A percentile compares a stretch with the other conserved stretches of the same genome.
phyloP scores from a whole-genome alignment of 2,888 invertebrate genomes.

The Drosophila histrio region DNA sequence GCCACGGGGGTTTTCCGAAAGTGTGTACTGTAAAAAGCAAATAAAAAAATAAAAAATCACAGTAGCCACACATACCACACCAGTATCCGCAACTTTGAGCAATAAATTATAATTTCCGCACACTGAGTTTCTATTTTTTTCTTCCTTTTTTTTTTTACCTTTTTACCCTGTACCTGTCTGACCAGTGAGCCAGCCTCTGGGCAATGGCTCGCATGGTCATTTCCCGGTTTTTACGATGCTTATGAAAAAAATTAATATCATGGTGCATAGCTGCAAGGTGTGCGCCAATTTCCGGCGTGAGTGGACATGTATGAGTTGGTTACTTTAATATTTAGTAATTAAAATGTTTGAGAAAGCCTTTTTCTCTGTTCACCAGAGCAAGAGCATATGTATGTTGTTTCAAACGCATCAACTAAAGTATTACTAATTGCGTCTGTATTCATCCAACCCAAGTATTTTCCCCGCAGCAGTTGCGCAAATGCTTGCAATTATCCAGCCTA shows the following conservation, averaged over 20 bases:
- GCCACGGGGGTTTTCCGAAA: not conserved
- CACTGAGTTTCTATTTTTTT: conserved; percentile 32
- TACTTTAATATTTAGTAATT: conserved; percentile 39
- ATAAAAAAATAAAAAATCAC: conserved; percentile 23
- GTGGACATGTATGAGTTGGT: conserved; percentile 39
- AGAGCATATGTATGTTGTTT: conserved; percentile 54
- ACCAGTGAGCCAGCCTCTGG: conserved; percentile 20
- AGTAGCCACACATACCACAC: conserved; percentile 24
- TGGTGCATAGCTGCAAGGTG: conserved; percentile 76
- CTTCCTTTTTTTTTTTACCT: not conserved
- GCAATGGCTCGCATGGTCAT: conserved; percentile 52
- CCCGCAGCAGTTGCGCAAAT: not conserved
- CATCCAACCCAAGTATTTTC: not conserved
- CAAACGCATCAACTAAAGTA: conserved; percentile 35
- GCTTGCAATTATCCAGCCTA: conserved; percentile 4
- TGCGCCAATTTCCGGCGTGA: conserved; percentile 78
- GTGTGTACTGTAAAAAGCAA: not conserved
- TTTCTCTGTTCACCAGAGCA: conserved; percentile 1
- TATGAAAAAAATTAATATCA: conserved; percentile 37
- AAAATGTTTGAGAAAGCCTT: conserved; percentile 42
- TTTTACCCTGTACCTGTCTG: conserved; percentile 6
- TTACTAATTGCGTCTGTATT: conserved; percentile 52
- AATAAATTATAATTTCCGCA: conserved; percentile 79
- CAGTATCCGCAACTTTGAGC: conserved; percentile 69
- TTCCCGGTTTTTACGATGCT: conserved; percentile 53